Percentiles rank a stretch among this genome's conserved stretches.
Evolutionary conservation across 2,113 vertebrate genomes (phyloP).

Genomic region (Crotalus horridus): DNA sequence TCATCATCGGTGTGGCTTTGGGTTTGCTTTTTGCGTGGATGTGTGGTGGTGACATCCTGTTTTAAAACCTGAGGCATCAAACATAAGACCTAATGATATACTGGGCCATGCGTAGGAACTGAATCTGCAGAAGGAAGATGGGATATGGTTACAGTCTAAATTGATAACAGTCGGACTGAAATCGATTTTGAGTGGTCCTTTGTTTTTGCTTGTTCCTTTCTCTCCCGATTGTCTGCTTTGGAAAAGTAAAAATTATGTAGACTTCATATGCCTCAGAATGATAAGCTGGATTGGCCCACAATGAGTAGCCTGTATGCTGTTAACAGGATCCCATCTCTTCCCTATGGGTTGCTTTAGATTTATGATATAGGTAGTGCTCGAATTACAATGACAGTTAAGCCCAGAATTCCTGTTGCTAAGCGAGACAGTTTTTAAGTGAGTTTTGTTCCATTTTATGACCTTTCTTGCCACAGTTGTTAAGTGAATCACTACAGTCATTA

Average conservation of each 20-base stretch:
- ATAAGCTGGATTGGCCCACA: slow-evolving; percentile 46
- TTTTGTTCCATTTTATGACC: background rate
- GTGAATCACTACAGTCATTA: too few relatives aligned
- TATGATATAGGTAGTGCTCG: background rate
- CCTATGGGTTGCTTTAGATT: slow-evolving; percentile 20
- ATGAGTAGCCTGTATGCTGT: slow-evolving; percentile 45
- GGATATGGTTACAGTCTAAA: slow-evolving; percentile 81
- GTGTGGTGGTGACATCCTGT: too few relatives aligned
- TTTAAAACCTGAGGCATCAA: slow-evolving; percentile 69
- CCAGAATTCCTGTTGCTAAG: background rate
- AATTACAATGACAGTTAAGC: background rate
- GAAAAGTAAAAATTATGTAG: slow-evolving; percentile 62
- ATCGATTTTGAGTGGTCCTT: slow-evolving; percentile 83
- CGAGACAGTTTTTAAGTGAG: background rate
- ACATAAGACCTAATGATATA: slow-evolving; percentile 72
- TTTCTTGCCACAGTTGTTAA: background rate
- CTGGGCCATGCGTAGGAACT: slow-evolving; percentile 76
- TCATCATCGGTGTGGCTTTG: too few relatives aligned
- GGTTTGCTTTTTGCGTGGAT: too few relatives aligned
- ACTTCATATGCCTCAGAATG: slow-evolving; percentile 60
- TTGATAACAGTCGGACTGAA: slow-evolving; percentile 78
- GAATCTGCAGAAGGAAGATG: slow-evolving; percentile 83
- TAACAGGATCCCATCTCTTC: slow-evolving; percentile 37
- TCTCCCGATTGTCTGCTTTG: slow-evolving; percentile 59
- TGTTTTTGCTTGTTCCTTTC: slow-evolving; percentile 67